Percentiles rank a stretch among this genome's conserved stretches.
Conservation (phyloP, 2,888 invertebrate species). For the Epiblema foenella region DNA sequence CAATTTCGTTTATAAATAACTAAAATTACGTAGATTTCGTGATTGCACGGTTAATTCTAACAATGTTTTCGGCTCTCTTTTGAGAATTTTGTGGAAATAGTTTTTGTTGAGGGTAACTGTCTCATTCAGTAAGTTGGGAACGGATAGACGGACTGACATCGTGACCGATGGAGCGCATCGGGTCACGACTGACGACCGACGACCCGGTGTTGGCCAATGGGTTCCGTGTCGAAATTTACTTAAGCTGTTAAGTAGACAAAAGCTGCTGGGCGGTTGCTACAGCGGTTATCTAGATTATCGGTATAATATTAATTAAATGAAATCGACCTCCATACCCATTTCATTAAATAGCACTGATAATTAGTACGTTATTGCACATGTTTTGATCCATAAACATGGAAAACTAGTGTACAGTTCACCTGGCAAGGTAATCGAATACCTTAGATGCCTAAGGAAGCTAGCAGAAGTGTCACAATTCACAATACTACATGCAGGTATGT, state of each 20-base stretch:
- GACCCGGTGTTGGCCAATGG: slow-evolving; percentile 59
- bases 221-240: slow-evolving; percentile 44
- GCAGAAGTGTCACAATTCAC: too few species aligned
- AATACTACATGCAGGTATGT: too few species aligned
- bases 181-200: slow-evolving; percentile 72
- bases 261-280: slow-evolving; percentile 15
- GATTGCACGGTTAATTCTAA: slow-evolving; percentile 72
- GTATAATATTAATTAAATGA: neutral
- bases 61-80: slow-evolving; percentile 54
- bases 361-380: neutral
- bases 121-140: slow-evolving; percentile 65
- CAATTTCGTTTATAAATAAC: slow-evolving; percentile 33
- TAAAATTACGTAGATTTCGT: slow-evolving; percentile 56
- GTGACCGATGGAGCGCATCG: slow-evolving; percentile 64
- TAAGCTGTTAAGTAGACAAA: slow-evolving; percentile 24
- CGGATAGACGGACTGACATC: slow-evolving; percentile 56
- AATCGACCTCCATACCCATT: neutral
- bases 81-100: slow-evolving; percentile 53
- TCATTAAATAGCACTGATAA: neutral
- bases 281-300: neutral
- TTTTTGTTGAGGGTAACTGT: slow-evolving; percentile 55
- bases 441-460: too few species aligned
- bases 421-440: too few species aligned
- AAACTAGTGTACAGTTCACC: neutral
- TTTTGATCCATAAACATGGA: neutral